phyloP scores from a whole-genome alignment of 2,888 invertebrate genomes.

The Chironomus tentans region DNA sequence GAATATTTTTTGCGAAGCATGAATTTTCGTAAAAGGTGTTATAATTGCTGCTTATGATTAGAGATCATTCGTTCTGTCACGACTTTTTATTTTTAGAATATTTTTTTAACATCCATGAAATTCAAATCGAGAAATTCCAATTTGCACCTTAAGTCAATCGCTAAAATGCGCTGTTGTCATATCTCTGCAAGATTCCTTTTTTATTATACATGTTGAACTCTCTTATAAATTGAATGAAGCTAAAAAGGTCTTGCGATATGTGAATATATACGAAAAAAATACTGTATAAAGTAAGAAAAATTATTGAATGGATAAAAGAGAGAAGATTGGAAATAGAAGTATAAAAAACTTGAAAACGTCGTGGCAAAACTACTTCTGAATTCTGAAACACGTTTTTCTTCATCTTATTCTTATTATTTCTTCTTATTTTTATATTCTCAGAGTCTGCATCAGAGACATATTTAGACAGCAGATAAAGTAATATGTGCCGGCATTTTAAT shows the following conservation, averaged over 20 bases:
- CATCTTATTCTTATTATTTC: neutral
- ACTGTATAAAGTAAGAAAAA: neutral
- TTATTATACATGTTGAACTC: too few relatives aligned
- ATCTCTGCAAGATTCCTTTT: too few relatives aligned
- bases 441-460: neutral
- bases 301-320: neutral
- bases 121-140: too few relatives aligned
- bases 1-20: too few relatives aligned
- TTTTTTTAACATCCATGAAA: too few relatives aligned
- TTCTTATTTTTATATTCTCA: neutral
- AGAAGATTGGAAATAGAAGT: neutral
- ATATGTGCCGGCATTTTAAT: neutral
- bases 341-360: slow-evolving; percentile 1
- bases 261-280: too few relatives aligned
- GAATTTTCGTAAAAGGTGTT: too few relatives aligned
- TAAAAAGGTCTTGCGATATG: too few relatives aligned
- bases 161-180: too few relatives aligned
- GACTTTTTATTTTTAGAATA: neutral
- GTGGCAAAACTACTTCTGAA: slow-evolving; percentile 4
- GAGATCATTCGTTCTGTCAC: neutral
- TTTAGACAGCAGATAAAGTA: neutral
- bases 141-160: too few relatives aligned
- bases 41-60: too few relatives aligned
- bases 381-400: slow-evolving; percentile 8
- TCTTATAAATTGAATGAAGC: too few relatives aligned